Conservation (phyloP, 2,888 invertebrate species). For the Apodemia hepburni region DNA sequence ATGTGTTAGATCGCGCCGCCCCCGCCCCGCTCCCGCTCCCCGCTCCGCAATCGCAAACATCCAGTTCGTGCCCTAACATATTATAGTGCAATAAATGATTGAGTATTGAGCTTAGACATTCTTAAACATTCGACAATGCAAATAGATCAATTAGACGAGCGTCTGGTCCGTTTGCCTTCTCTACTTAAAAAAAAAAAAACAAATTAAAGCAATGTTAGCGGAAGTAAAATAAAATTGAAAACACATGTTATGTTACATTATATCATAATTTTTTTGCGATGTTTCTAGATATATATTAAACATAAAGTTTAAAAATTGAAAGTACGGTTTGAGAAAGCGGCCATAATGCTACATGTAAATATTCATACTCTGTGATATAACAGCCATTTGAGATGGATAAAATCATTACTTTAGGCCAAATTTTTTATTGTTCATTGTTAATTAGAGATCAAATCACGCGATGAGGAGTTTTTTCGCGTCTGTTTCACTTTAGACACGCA, state of each 20-base stretch:
- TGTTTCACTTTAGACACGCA: slow-evolving; percentile 4
- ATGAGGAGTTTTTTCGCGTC: background rate
- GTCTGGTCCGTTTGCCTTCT: background rate
- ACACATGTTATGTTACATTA: background rate
- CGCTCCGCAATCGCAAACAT: too few relatives aligned
- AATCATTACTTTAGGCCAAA: slow-evolving; percentile 8
- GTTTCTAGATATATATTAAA: background rate
- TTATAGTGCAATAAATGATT: too few relatives aligned
- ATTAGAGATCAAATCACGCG: slow-evolving; percentile 9
- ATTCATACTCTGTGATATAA: slow-evolving; percentile 8
- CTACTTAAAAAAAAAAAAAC: background rate
- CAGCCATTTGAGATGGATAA: slow-evolving; percentile 9
- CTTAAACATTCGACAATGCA: background rate
- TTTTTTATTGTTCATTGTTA: slow-evolving; percentile 14
- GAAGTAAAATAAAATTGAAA: background rate
- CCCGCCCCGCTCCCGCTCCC: too few relatives aligned
- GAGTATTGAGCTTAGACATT: too few relatives aligned
- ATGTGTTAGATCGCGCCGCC: too few relatives aligned
- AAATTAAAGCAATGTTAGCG: background rate
- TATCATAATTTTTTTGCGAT: slow-evolving; percentile 1
- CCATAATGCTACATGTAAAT: slow-evolving; percentile 10
- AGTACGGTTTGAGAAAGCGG: slow-evolving; percentile 10
- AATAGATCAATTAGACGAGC: background rate
- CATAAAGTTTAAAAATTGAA: background rate
- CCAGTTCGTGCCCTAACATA: too few relatives aligned